Percentiles rank a stretch among this genome's conserved stretches.
These are phyloP conservation scores for Yponomeuta malinellus DNA, from an alignment of 2,888 invertebrate species.

Conservation along the genomic window DNA sequence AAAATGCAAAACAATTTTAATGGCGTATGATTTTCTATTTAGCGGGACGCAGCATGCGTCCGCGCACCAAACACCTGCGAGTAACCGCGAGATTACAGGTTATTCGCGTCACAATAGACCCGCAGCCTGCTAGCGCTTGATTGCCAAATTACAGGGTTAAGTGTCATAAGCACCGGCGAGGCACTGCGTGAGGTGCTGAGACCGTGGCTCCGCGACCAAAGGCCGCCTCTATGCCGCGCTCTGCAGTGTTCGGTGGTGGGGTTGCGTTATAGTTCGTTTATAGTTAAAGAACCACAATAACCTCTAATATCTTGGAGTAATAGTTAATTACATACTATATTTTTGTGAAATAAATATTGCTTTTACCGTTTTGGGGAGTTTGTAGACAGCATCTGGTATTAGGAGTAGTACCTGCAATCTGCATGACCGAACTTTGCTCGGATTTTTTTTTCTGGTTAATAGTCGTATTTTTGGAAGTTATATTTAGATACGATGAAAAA, in stretches of 20 bases:
- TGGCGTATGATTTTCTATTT: constrained; percentile 13
- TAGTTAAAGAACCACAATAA: too few species aligned
- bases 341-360: too few species aligned
- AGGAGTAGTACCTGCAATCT: too few species aligned
- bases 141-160: constrained; percentile 70
- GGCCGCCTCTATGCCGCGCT: not conserved
- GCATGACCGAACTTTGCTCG: too few species aligned
- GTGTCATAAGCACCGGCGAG: constrained; percentile 53
- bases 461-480: too few species aligned
- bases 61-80: constrained; percentile 48
- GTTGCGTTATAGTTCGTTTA: not conserved
- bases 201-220: not conserved
- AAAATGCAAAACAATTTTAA: constrained; percentile 1
- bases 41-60: constrained; percentile 6
- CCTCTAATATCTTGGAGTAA: too few species aligned
- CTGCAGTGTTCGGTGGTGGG: not conserved
- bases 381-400: too few species aligned
- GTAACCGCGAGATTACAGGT: constrained; percentile 67
- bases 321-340: too few species aligned
- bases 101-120: constrained; percentile 46
- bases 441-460: too few species aligned
- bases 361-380: too few species aligned
- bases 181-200: constrained; percentile 1
- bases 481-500: too few species aligned
- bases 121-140: constrained; percentile 44